Evolutionary conservation across 1,140 invertebrate genomes (phyloP), one percentile per base, ranked within the genome.

Genomic region (Pseudobourletiella spinata): DNA sequence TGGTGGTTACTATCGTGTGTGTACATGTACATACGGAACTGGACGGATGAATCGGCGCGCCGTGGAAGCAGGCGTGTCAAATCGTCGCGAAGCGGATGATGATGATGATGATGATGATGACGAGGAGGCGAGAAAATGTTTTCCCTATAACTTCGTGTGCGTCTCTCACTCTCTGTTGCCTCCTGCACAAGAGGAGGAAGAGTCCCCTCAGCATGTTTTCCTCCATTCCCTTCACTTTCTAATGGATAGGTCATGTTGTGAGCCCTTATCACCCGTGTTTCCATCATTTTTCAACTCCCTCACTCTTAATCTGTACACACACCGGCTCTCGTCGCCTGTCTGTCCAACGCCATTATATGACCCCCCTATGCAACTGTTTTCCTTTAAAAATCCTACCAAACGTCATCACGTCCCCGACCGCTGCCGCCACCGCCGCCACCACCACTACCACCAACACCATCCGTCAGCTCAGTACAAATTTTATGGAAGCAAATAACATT

Each of bases 161-260:
- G 44, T 48, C 44, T 48, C 18, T 22, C 44, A 15, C 20, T 11
- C 22, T 15, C 44, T 48, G 6, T 11, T 48, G 44, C n/a, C 11
- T 39, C 11, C n/a, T n/a, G n/a, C 35, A 39, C 11, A 11, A 11
- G 35, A 39, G 35, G n/a, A 48, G 8, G 22, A 22, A n/a, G 6
- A n/a, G 22, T 48, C 46, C 22, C 22, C 22, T 48, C 14, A n/a
- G n/a, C n/a, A 18, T 54, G 50, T 54, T 54, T 54, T 54, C 30
- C 14, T 54, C 50, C 6, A 16, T 28, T 26, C 50, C 30, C 22
- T 28, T 54, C 6, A 54, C 51, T 39, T 54, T 61, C 64, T 66
- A 66, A 66, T 66, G 64, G 64, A 66, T 63, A 46, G 64, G 60
- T 59, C 64, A 57, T 64, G 62, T 66, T 61, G 50, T 28, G 35